A percentile compares a stretch with the other conserved stretches of the same genome.
Evolutionary conservation across 2,113 vertebrate species (phyloP).

Genomic region (Diadophis punctatus): DNA sequence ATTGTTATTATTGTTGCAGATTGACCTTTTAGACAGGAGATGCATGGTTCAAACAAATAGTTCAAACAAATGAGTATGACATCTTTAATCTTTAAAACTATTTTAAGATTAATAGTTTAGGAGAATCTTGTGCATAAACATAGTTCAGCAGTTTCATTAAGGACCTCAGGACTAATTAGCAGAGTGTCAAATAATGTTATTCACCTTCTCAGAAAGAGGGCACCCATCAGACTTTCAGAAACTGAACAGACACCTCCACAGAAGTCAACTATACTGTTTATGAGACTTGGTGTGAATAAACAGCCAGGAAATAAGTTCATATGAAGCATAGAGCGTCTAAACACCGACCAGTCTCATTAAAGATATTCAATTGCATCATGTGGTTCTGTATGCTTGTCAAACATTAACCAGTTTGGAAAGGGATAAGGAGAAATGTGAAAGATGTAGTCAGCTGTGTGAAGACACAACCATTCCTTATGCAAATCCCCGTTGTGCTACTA

Average conservation of each 20-base stretch:
- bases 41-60: background rate
- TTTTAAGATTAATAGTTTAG: background rate
- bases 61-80: background rate
- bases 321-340: background rate
- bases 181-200: background rate
- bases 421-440: background rate
- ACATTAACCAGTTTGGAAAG: background rate
- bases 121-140: background rate
- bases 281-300: background rate
- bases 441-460: background rate
- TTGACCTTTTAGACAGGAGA: background rate
- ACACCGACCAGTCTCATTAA: background rate
- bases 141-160: background rate
- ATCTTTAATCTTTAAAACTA: background rate
- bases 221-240: background rate
- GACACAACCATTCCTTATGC: background rate
- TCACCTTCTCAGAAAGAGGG: background rate
- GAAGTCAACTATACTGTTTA: background rate
- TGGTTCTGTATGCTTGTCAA: background rate
- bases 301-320: constrained; percentile 1
- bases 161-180: background rate
- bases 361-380: background rate
- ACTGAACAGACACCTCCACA: background rate
- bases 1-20: background rate
- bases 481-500: background rate